Conservation (phyloP, 2,113 vertebrate genomes). For the Acanthisitta chloris region DNA sequence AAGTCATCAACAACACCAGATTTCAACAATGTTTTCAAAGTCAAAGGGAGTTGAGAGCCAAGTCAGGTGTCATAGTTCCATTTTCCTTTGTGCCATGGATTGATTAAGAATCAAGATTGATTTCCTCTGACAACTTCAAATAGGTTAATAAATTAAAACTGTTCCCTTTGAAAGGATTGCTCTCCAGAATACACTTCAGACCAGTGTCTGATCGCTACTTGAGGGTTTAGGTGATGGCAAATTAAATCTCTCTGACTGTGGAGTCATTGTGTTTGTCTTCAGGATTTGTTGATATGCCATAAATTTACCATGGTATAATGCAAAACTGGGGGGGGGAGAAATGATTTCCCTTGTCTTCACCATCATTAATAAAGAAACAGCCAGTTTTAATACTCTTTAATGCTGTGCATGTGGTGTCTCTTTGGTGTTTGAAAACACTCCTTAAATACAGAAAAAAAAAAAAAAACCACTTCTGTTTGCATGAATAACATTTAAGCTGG, state of each 20-base stretch:
- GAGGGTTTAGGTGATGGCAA: not conserved
- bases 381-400: constrained; percentile 82
- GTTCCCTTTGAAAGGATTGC: not conserved
- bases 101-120: not conserved
- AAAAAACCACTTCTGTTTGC: constrained; percentile 87
- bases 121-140: not conserved
- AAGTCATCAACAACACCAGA: not conserved
- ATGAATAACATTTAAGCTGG: constrained; percentile 90
- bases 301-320: constrained; percentile 1
- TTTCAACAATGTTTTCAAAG: not conserved
- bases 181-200: not conserved
- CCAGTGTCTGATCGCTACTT: not conserved
- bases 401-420: constrained; percentile 89
- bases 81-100: not conserved
- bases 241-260: constrained; percentile 17
- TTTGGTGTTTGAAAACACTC: constrained; percentile 83
- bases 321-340: not conserved
- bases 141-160: not conserved
- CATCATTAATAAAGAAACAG: constrained; percentile 78
- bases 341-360: not conserved
- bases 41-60: not conserved
- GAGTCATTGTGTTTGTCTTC: constrained; percentile 28
- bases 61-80: not conserved
- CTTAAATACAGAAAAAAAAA: constrained; percentile 78
- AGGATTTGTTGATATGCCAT: constrained; percentile 30